Conservation (phyloP, 2,797 vertebrate species). For the Diglossa cyanea region DNA sequence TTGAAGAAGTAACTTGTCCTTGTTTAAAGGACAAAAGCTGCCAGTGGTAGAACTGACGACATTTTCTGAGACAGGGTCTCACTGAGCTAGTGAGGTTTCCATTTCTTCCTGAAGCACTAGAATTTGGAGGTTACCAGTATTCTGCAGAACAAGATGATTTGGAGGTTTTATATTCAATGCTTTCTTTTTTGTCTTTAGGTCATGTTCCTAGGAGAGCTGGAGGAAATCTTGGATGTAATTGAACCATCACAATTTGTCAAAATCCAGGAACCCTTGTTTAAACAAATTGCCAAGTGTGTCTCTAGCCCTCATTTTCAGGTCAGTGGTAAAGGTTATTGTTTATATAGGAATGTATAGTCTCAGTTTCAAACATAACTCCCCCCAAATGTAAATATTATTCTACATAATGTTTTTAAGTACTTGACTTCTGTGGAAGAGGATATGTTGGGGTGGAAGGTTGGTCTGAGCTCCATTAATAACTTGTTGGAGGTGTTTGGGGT, state of each 20-base stretch:
- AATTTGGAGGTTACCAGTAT: background rate
- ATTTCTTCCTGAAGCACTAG: background rate
- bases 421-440: background rate
- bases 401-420: background rate
- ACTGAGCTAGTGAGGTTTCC: background rate
- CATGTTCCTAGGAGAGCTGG: slow-evolving; percentile 97
- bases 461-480: background rate
- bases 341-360: background rate
- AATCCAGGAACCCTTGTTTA: slow-evolving; percentile 98
- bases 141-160: background rate
- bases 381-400: background rate
- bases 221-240: slow-evolving; percentile 98
- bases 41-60: background rate
- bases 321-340: slow-evolving; percentile 28
- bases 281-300: slow-evolving; percentile 98
- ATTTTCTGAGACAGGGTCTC: background rate
- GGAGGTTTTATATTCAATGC: background rate
- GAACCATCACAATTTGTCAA: slow-evolving; percentile 97
- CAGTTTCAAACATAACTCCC: background rate
- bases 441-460: background rate
- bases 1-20: background rate
- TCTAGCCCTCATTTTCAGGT: slow-evolving; percentile 99
- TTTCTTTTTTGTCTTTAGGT: slow-evolving; percentile 77
- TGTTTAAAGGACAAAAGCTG: background rate
- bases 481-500: background rate